These are phyloP conservation scores for Trachemys scripta DNA, from an alignment of 2,113 vertebrate genomes.

Conservation along the genomic window DNA sequence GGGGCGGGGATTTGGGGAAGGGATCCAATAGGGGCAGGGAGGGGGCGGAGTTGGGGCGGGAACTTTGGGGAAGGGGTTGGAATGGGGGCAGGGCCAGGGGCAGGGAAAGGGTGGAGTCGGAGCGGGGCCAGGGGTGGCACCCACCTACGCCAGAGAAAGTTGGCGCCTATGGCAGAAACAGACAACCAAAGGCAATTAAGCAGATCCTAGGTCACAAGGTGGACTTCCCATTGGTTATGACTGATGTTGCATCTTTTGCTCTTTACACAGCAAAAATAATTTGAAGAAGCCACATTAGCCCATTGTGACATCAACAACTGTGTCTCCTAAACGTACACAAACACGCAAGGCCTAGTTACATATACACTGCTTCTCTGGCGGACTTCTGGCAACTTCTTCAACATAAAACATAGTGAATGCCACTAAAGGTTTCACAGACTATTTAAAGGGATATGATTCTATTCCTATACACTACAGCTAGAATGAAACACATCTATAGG, in stretches of 20 bases:
- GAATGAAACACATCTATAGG: conserved; percentile 3
- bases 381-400: not conserved
- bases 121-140: no score
- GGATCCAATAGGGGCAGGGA: no score
- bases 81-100: no score
- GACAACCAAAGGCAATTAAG: fast-evolving
- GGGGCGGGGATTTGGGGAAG: no score
- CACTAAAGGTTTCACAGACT: fast-evolving
- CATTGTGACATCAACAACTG: not conserved
- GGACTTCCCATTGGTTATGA: not conserved
- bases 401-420: not conserved
- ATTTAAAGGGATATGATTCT: not conserved
- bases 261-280: not conserved
- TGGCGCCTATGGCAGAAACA: not conserved
- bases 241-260: not conserved
- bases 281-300: not conserved
- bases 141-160: no score
- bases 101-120: no score
- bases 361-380: not conserved
- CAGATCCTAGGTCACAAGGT: not conserved
- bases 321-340: not conserved
- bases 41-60: no score
- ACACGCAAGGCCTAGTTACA: not conserved
- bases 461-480: not conserved
- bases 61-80: no score